Conservation (phyloP, 1,140 invertebrate genomes). For the Atta cephalotes region DNA sequence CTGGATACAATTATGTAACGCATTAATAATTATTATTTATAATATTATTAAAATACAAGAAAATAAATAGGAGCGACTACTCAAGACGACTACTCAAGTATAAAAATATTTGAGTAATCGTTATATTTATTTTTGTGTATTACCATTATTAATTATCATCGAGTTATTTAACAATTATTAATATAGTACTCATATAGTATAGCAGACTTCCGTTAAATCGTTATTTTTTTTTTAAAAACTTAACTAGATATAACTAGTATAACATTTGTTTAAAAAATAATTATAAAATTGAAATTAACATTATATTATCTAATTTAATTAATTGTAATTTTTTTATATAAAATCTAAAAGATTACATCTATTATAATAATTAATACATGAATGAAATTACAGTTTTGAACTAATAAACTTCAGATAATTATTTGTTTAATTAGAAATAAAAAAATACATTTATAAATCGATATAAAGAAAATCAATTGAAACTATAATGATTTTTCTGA, state of each 20-base stretch:
- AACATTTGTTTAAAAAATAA: not conserved
- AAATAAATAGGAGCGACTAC: not conserved
- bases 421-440: not conserved
- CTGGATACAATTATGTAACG: slow-evolving; percentile 28
- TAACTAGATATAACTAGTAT: not conserved
- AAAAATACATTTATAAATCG: not conserved
- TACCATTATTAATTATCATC: slow-evolving; percentile 19
- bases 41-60: slow-evolving; percentile 34
- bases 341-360: not conserved
- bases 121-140: slow-evolving; percentile 30
- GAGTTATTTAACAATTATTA: slow-evolving; percentile 33
- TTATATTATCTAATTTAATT: slow-evolving; percentile 5
- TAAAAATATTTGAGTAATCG: slow-evolving; percentile 23
- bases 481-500: slow-evolving; percentile 1
- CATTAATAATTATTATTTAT: slow-evolving; percentile 38
- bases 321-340: not conserved
- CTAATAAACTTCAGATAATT: not conserved
- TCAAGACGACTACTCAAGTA: slow-evolving; percentile 7
- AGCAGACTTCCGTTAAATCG: slow-evolving; percentile 30
- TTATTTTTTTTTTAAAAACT: not conserved
- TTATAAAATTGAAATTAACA: slow-evolving; percentile 26
- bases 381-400: slow-evolving; percentile 21
- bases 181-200: slow-evolving; percentile 31
- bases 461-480: not conserved
- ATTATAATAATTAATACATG: not conserved